phyloP scores from a whole-genome alignment of 2,888 invertebrate genomes.

The Andricus curvator region DNA sequence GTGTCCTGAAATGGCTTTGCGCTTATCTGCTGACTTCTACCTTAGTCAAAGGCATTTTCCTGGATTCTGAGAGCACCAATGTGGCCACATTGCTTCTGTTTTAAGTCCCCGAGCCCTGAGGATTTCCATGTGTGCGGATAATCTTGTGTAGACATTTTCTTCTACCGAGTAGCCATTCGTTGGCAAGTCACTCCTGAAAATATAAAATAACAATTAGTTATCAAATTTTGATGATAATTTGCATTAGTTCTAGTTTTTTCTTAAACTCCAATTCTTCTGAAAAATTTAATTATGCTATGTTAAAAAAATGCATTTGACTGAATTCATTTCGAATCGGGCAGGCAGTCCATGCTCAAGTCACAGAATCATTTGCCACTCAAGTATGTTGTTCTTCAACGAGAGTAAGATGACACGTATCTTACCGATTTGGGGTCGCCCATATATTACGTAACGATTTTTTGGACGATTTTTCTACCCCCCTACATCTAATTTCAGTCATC shows the following conservation, averaged over 20 bases:
- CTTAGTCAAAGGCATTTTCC: slow-evolving; percentile 83
- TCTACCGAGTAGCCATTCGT: slow-evolving; percentile 79
- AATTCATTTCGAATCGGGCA: too few relatives aligned
- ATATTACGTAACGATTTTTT: too few relatives aligned
- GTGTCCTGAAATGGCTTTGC: slow-evolving; percentile 31
- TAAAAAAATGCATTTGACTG: too few relatives aligned
- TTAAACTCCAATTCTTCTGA: too few relatives aligned
- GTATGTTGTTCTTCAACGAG: too few relatives aligned
- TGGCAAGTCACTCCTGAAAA: slow-evolving; percentile 80
- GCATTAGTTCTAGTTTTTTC: background rate
- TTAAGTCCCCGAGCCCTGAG: slow-evolving; percentile 83
- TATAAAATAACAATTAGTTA: slow-evolving; percentile 10
- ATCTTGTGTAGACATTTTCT: slow-evolving; percentile 84
- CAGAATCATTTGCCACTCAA: too few relatives aligned
- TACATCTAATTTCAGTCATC: too few relatives aligned
- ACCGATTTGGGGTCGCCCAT: too few relatives aligned
- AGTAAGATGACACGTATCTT: too few relatives aligned
- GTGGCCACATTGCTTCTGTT: slow-evolving; percentile 87
- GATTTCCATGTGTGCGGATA: slow-evolving; percentile 84
- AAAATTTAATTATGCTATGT: too few relatives aligned
- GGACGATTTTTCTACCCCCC: too few relatives aligned
- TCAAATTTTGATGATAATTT: background rate
- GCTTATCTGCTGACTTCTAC: slow-evolving; percentile 49
- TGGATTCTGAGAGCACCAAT: slow-evolving; percentile 88
- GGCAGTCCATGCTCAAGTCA: too few relatives aligned